These are phyloP conservation scores for Eretmochelys imbricata DNA, from an alignment of 2,113 vertebrate species.

Conservation along the genomic window DNA sequence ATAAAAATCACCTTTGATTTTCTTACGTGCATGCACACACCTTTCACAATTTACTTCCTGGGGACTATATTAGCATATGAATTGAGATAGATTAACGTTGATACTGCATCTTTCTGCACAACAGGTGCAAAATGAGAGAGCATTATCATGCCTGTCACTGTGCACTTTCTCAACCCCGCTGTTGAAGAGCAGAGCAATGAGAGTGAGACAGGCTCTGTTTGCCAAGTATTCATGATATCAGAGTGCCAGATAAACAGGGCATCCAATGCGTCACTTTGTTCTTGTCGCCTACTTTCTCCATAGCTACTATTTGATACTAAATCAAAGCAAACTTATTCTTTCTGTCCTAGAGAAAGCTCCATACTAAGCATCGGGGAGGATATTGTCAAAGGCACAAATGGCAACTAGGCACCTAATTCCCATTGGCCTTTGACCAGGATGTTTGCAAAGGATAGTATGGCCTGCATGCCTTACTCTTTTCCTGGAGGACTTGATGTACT, in stretches of 20 bases:
- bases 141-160: accelerated
- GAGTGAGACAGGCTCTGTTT: not conserved
- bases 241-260: not conserved
- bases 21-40: not conserved
- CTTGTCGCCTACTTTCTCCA: not conserved
- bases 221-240: not conserved
- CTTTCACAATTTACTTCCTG: not conserved
- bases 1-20: not conserved
- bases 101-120: not conserved
- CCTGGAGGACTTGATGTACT: not conserved
- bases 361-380: not conserved
- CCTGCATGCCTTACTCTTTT: not conserved
- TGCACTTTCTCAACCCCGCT: accelerated
- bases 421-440: not conserved
- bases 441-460: not conserved
- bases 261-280: not conserved
- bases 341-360: not conserved
- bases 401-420: not conserved
- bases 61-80: not conserved
- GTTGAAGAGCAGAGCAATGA: not conserved
- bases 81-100: accelerated
- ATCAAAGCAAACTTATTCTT: not conserved
- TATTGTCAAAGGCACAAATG: not conserved
- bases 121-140: not conserved
- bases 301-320: not conserved